phyloP scores from a whole-genome alignment of 2,113 vertebrate species.

The Poicephalus gulielmi region DNA sequence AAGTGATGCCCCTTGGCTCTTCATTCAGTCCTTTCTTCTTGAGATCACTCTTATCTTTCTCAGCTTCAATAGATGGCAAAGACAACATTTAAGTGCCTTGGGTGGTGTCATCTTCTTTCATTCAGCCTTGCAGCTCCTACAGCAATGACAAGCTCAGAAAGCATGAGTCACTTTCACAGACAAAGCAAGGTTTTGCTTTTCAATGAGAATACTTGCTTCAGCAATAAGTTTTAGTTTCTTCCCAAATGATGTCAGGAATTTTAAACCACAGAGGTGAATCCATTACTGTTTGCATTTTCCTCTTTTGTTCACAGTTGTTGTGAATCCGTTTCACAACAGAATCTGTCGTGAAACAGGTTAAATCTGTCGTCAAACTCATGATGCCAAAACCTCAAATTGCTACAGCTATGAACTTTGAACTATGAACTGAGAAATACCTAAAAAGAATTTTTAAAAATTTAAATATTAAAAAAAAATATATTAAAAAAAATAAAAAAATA shows the following conservation, averaged over 20 bases:
- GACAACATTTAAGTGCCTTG: neutral
- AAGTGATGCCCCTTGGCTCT: conserved; percentile 13
- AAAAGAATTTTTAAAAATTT: neutral
- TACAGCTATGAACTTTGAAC: neutral
- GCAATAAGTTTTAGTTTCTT: neutral
- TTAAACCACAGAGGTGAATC: neutral
- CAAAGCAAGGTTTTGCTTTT: neutral
- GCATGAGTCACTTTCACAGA: neutral
- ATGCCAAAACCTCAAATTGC: neutral
- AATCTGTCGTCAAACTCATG: neutral
- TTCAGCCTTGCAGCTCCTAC: neutral
- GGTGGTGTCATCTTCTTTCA: neutral
- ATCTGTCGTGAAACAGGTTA: neutral
- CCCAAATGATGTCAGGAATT: neutral
- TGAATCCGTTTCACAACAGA: neutral
- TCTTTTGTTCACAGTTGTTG: neutral
- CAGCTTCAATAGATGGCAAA: conserved; percentile 9
- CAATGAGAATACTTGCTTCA: neutral
- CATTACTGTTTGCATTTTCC: neutral
- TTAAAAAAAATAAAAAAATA: neutral
- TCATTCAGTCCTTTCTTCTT: neutral
- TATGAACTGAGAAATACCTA: neutral
- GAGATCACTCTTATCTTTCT: neutral
- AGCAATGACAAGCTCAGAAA: neutral
- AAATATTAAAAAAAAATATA: neutral